Evolutionary conservation across 64 coral and sea anemone genomes (phyloP), one percentile per base, ranked within the genome.

Genomic region (Stichodactyla helianthus): DNA sequence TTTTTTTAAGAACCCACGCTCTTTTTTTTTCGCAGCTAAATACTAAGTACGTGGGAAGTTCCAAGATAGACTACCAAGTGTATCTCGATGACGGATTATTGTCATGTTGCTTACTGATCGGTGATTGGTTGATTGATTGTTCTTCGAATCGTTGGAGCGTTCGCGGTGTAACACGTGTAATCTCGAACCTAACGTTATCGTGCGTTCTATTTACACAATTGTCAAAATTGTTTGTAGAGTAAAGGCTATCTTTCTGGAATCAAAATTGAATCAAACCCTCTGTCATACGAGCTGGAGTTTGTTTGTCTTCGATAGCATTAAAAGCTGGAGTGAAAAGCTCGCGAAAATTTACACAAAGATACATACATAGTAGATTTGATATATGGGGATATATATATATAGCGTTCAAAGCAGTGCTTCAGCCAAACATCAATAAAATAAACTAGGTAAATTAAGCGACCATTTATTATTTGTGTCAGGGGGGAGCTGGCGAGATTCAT

Each of bases 71-170:
- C 65, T 70, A 70, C 68, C 68, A 74, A 74, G 25, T 74, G 23
- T 23, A 27, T 25, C 27, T 74, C 7, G 68, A 74, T 74, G 68
- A 74, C 68, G 68, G 68, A 74, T 74, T n/a, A 74, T 74, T 74
- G 68, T 13, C 68, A 27, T 74, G 68, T 74, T 74, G 68, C 68
- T 74, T 74, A 11, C 17, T 74, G n/a, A 74, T 74, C 68, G 25
- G 20, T 74, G 68, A 74, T 74, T 74, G 68, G 68, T 74, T 23
- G 26, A 74, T 5, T 27, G 7, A 74, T 74, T 74, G 19, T 68
- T 58, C 55, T 4, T 0, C 14, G 65, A 70, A 23, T 70, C 65
- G 19, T 70, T 70, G 6, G 17, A 70, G 19, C 19, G 55, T 68
- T 20, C 17, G 25, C 23, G 12, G 11, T 74, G 11, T 74, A 23